A percentile compares a stretch with the other conserved stretches of the same genome.
These are phyloP conservation scores for Procambarus clarkii DNA, from an alignment of 1,140 invertebrate genomes.

Conservation along the genomic window DNA sequence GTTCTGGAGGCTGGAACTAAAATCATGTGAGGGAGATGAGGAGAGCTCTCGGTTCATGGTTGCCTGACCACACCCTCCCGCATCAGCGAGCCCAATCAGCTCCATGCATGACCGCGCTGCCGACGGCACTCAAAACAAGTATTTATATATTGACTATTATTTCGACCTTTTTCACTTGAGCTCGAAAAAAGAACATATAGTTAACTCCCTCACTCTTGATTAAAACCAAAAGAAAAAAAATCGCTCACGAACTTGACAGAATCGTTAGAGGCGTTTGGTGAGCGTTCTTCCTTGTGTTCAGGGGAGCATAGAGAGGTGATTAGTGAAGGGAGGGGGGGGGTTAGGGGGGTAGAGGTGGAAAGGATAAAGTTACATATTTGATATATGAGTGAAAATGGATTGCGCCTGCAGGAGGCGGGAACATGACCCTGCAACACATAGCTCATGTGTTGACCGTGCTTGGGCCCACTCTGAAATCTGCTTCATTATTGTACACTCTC, in stretches of 20 bases:
- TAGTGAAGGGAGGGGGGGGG: not conserved
- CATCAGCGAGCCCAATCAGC: not conserved
- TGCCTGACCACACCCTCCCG: not conserved
- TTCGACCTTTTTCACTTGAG: too few species aligned
- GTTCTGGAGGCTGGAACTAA: not conserved
- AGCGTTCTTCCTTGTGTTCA: too few species aligned
- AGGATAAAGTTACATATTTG: not conserved
- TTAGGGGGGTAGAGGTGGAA: not conserved
- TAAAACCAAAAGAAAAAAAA: too few species aligned
- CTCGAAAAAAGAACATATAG: too few species aligned
- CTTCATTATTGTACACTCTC: slow-evolving; percentile 9
- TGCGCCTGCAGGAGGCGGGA: not conserved
- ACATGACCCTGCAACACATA: not conserved
- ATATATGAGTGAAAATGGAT: too few species aligned
- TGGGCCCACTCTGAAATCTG: not conserved
- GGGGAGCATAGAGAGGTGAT: not conserved
- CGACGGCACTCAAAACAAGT: not conserved
- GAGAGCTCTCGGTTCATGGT: not conserved
- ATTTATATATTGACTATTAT: too few species aligned
- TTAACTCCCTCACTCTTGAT: too few species aligned
- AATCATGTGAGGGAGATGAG: not conserved
- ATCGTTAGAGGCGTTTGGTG: too few species aligned
- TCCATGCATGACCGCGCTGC: not conserved
- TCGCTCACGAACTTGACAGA: too few species aligned
- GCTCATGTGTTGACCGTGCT: slow-evolving; percentile 12